Conservation (phyloP, 2,113 vertebrate species). For the Accipiter virgatus region DNA sequence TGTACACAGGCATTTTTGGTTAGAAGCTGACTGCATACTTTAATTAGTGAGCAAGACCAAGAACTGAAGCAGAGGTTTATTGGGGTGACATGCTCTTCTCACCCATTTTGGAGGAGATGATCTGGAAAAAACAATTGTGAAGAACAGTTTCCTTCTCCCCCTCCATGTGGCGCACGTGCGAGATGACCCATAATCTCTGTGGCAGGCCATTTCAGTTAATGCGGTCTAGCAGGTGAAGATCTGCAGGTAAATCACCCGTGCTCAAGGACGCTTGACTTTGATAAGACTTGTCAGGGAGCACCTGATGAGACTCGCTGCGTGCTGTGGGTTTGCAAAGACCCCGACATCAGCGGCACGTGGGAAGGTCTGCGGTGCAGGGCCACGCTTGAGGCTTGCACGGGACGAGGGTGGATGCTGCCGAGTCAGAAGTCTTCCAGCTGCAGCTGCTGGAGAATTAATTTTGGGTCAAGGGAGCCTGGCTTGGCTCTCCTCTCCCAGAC, state of each 20-base stretch:
- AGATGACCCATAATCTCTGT: not conserved
- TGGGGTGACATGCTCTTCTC: not conserved
- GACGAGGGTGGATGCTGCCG: not conserved
- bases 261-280: not conserved
- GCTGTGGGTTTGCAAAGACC: not conserved
- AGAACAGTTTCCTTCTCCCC: not conserved
- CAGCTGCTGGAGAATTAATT: not conserved
- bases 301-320: not conserved
- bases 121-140: not conserved
- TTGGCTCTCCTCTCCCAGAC: not conserved
- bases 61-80: not conserved
- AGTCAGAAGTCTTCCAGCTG: not conserved
- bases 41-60: not conserved
- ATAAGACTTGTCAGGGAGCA: not conserved
- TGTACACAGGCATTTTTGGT: not conserved
- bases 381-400: not conserved
- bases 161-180: too few relatives aligned
- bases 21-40: not conserved
- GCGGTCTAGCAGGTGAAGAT: not conserved
- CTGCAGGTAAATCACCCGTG: not conserved
- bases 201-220: not conserved
- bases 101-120: not conserved
- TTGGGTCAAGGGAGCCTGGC: not conserved
- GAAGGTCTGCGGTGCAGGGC: too few relatives aligned
- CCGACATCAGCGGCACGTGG: fast-evolving